Percentiles rank a stretch among this genome's conserved stretches.
Conservation (phyloP, 2,113 vertebrate genomes). For the Trematocara zebra region DNA sequence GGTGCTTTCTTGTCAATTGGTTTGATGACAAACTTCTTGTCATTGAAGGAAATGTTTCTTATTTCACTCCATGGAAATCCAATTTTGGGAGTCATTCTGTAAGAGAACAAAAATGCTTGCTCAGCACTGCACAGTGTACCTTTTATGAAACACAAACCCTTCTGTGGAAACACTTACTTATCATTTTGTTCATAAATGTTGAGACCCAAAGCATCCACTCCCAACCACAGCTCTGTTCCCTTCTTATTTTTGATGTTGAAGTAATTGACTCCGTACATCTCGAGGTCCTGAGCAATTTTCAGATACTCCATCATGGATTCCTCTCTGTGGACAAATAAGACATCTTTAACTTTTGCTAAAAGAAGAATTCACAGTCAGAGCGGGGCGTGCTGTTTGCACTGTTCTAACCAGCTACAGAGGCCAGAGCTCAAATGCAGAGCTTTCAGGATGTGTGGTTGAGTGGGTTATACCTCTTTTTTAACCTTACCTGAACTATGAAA, state of each 20-base stretch:
- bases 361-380: neutral
- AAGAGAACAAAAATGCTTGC: constrained; percentile 4
- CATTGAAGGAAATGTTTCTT: constrained; percentile 97
- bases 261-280: constrained; percentile 99
- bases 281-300: constrained; percentile 96
- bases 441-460: neutral
- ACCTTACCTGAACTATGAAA: neutral
- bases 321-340: constrained; percentile 74
- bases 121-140: neutral
- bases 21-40: constrained; percentile 99
- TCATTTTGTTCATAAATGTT: constrained; percentile 98
- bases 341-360: neutral
- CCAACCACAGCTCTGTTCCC: constrained; percentile 92
- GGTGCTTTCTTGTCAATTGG: constrained; percentile 99
- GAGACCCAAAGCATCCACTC: constrained; percentile 94
- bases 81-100: constrained; percentile 96
- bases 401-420: neutral
- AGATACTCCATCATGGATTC: constrained; percentile 98
- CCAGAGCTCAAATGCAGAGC: neutral
- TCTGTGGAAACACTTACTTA: constrained; percentile 73
- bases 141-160: neutral
- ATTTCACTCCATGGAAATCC: constrained; percentile 99
- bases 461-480: neutral
- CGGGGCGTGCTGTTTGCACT: neutral
- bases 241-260: constrained; percentile 99